phyloP scores from a whole-genome alignment of 2,888 invertebrate species.

The Alloplasta piceator region DNA sequence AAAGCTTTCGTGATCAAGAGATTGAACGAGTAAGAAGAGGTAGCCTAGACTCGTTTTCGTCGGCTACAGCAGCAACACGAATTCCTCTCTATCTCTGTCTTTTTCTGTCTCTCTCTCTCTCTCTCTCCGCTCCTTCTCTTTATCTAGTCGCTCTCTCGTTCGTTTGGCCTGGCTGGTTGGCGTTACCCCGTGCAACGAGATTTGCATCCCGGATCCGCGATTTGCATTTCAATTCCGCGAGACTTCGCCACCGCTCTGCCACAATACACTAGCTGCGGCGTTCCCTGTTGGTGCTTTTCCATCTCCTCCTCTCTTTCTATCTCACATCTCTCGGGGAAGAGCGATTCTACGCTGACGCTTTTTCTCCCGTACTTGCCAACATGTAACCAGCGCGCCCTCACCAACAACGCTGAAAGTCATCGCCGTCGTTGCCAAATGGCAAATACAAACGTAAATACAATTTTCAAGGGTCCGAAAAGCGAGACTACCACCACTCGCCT shows the following conservation, averaged over 20 bases:
- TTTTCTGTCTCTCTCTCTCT: slow-evolving; percentile 31
- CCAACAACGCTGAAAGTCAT: slow-evolving; percentile 54
- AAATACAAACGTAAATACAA: slow-evolving; percentile 81
- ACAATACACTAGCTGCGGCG: slow-evolving; percentile 48
- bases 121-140: slow-evolving; percentile 27
- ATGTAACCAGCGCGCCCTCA: slow-evolving; percentile 60
- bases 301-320: slow-evolving; percentile 13
- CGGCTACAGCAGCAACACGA: slow-evolving; percentile 49
- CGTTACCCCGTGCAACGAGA: slow-evolving; percentile 81
- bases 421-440: slow-evolving; percentile 78
- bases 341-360: slow-evolving; percentile 36
- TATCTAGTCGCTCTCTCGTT: slow-evolving; percentile 64
- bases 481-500: slow-evolving; percentile 59
- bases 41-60: slow-evolving; percentile 55
- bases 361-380: slow-evolving; percentile 42
- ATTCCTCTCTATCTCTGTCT: slow-evolving; percentile 22
- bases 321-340: slow-evolving; percentile 2
- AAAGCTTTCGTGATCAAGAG: slow-evolving; percentile 48
- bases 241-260: slow-evolving; percentile 74
- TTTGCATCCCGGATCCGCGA: slow-evolving; percentile 82
- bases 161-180: slow-evolving; percentile 71
- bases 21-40: slow-evolving; percentile 45
- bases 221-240: slow-evolving; percentile 83
- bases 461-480: slow-evolving; percentile 73
- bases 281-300: slow-evolving; percentile 47